Percentiles rank a stretch among this genome's conserved stretches.
Conservation (phyloP, 2,797 vertebrate genomes). For the Dallia pectoralis region DNA sequence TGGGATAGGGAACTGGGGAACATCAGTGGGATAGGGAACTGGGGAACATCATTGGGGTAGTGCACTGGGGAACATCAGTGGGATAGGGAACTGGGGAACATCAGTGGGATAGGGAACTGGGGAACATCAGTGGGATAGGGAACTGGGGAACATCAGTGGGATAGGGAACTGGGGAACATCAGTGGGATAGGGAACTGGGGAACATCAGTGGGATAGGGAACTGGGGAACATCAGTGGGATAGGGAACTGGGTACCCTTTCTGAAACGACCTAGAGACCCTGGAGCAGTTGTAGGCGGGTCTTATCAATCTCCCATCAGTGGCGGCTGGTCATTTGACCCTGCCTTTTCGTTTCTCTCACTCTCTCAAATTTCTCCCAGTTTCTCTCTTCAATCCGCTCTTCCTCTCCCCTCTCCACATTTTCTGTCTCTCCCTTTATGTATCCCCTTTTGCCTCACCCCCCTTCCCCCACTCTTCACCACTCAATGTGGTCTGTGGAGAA, state of each 20-base stretch:
- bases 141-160: too few species aligned
- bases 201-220: too few species aligned
- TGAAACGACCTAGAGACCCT: constrained; percentile 35
- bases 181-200: too few species aligned
- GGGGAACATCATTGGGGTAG: too few species aligned
- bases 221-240: too few species aligned
- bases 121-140: too few species aligned
- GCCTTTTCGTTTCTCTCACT: background rate
- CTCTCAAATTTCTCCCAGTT: background rate
- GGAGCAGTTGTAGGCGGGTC: constrained; percentile 50
- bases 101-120: too few species aligned
- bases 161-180: too few species aligned
- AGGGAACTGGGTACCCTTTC: background rate
- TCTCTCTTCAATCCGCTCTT: background rate
- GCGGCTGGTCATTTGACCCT: constrained; percentile 49
- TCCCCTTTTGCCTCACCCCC: background rate
- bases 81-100: too few species aligned
- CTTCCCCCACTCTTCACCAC: background rate
- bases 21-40: too few species aligned
- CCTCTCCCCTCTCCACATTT: background rate
- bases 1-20: too few species aligned
- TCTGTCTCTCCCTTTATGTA: background rate
- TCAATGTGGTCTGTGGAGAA: constrained; percentile 49
- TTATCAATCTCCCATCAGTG: constrained; percentile 62
- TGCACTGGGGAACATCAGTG: too few species aligned